These are phyloP conservation scores for Oryzias melastigma DNA, from an alignment of 2,113 vertebrate genomes.

Conservation along the genomic window DNA sequence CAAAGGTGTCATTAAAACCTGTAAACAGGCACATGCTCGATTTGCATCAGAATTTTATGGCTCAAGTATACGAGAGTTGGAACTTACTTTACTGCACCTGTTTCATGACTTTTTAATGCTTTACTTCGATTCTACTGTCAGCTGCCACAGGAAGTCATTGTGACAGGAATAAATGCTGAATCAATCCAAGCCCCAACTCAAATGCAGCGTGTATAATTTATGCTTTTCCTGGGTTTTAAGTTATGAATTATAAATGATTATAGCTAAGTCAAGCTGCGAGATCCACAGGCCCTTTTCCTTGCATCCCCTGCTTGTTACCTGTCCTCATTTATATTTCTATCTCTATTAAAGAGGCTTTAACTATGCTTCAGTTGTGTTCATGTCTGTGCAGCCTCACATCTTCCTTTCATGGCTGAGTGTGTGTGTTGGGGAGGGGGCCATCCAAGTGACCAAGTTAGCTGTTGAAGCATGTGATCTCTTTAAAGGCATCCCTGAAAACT, in stretches of 20 bases:
- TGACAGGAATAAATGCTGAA: constrained; percentile 26
- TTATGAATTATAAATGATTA: constrained; percentile 62
- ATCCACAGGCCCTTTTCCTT: constrained; percentile 30
- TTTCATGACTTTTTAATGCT: constrained; percentile 1
- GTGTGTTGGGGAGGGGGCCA: constrained; percentile 15
- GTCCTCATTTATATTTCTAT: constrained; percentile 25
- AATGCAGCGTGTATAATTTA: constrained; percentile 46
- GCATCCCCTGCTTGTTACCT: constrained; percentile 23
- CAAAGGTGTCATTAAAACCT: no score
- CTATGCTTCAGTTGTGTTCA: constrained; percentile 7
- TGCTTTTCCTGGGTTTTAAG: constrained; percentile 31
- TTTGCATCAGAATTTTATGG: no score
- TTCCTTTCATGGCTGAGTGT: constrained; percentile 17
- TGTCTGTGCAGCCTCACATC: constrained; percentile 9
- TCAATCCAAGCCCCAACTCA: constrained; percentile 27
- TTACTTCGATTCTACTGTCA: constrained; percentile 9
- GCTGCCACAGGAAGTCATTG: constrained; percentile 30
- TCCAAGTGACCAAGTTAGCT: constrained; percentile 67
- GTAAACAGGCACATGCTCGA: no score
- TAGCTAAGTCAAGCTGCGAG: constrained; percentile 53
- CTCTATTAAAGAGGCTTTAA: constrained; percentile 8
- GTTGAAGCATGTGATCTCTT: constrained; percentile 72
- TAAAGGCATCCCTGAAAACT: constrained; percentile 50
- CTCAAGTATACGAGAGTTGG: no score
- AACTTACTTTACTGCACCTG: no score